Conservation (phyloP, 2,797 vertebrate species). For the Capromys pilorides region DNA sequence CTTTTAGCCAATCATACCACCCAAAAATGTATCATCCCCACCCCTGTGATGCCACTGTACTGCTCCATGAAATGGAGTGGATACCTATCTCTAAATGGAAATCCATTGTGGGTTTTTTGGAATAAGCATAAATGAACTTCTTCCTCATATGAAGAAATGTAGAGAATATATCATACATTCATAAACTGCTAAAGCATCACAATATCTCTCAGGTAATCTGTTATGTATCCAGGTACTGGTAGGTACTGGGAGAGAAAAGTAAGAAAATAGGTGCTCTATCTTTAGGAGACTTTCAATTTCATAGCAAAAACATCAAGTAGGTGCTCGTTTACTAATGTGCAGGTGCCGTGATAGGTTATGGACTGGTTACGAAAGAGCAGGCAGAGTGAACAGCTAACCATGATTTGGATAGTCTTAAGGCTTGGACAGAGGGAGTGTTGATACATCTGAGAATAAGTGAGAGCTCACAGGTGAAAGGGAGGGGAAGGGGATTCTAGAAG, state of each 20-base stretch:
- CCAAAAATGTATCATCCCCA: neutral
- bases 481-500: neutral
- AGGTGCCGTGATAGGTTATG: neutral
- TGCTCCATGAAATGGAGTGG: neutral
- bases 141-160: neutral
- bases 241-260: neutral
- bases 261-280: neutral
- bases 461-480: neutral
- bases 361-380: neutral
- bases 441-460: neutral
- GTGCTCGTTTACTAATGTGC: neutral
- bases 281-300: neutral
- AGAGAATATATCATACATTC: neutral
- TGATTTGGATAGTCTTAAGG: neutral
- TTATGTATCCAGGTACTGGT: neutral
- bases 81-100: neutral
- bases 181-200: constrained; percentile 23
- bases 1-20: neutral
- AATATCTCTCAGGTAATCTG: neutral
- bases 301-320: neutral
- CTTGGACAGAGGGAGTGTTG: neutral
- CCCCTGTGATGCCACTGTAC: neutral
- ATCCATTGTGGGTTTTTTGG: neutral
- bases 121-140: constrained; percentile 4
- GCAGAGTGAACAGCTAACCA: neutral